Conservation (phyloP, 1,140 invertebrate genomes). For the Melipona quadrifasciata region DNA sequence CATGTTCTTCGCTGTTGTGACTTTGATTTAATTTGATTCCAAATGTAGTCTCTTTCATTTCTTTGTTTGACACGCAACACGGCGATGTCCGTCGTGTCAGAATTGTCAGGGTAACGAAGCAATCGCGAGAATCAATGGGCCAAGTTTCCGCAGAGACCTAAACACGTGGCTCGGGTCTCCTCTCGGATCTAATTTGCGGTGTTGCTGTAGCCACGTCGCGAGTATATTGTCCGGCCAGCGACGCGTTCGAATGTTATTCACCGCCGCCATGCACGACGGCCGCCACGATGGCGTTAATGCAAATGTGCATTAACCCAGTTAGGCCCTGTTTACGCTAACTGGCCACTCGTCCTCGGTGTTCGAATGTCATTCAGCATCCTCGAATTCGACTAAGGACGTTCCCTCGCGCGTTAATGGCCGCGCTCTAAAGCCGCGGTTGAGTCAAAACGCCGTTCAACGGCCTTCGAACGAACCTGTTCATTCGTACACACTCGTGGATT, state of each 20-base stretch:
- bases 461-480: neutral
- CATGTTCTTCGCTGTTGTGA: no score
- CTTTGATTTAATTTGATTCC: no score
- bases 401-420: neutral
- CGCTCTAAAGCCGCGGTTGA: neutral
- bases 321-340: conserved; percentile 11
- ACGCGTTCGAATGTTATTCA: conserved; percentile 18
- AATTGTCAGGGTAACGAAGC: neutral
- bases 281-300: neutral
- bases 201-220: neutral
- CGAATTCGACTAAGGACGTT: neutral
- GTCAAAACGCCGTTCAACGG: neutral
- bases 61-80: no score
- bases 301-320: conserved; percentile 34
- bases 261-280: neutral
- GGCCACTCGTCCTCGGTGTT: neutral
- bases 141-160: neutral
- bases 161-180: neutral
- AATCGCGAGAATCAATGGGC: conserved; percentile 3
- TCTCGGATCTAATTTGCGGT: neutral
- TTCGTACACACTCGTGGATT: no score
- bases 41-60: no score
- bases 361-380: neutral
- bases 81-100: neutral
- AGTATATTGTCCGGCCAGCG: neutral